Evolutionary conservation across 2,888 invertebrate species (phyloP).

Genomic region (Harmothoe impar): DNA sequence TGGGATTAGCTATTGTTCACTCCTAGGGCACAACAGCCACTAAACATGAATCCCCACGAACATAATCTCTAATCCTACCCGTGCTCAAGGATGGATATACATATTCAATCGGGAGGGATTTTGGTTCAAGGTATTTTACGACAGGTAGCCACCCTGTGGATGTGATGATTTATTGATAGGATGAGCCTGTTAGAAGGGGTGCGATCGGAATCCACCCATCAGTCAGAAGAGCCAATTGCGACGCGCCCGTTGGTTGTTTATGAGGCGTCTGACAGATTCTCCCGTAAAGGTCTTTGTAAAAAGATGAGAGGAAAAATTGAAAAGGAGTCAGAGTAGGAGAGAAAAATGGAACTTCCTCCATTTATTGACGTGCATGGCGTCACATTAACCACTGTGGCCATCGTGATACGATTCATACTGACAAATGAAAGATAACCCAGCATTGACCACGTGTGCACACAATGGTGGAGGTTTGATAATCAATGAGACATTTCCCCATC

Average conservation of each 20-base stretch:
- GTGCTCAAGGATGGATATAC: not conserved
- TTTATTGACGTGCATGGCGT: not conserved
- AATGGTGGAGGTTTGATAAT: not conserved
- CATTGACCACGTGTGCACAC: not conserved
- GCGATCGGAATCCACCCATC: constrained; percentile 3
- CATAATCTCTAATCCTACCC: not conserved
- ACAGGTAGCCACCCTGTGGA: constrained; percentile 1
- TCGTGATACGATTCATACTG: constrained; percentile 1
- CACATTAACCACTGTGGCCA: not conserved
- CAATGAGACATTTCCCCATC: constrained; percentile 1
- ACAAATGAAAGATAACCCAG: constrained; percentile 22
- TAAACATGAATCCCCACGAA: not conserved
- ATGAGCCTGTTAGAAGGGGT: not conserved
- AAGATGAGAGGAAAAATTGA: not conserved
- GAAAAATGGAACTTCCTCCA: not conserved
- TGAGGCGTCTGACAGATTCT: not conserved
- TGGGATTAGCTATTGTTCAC: not conserved
- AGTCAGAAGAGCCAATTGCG: not conserved
- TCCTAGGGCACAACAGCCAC: not conserved
- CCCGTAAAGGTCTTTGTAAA: not conserved
- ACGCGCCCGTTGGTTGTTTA: not conserved
- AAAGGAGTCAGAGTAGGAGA: not conserved
- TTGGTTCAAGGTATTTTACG: not conserved
- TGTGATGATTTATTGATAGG: not conserved
- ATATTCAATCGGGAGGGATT: not conserved